Evolutionary conservation across 1,140 invertebrate species (phyloP), one percentile per base, ranked within the genome.

Genomic region (Brachystomella parvula): DNA sequence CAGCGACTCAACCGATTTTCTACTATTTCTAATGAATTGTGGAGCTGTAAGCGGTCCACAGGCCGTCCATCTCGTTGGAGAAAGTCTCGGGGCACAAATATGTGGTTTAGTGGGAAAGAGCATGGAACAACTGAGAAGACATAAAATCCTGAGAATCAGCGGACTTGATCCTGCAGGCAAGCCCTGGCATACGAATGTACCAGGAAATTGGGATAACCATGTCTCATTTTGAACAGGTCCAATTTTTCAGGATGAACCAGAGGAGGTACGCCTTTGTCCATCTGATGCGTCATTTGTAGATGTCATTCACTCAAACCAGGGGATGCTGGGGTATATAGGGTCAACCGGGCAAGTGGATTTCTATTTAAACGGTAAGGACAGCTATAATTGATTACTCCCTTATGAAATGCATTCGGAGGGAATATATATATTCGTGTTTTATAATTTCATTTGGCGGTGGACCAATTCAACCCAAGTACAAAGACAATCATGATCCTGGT

Each of bases 61-160:
- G 26, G 83, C 88, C 66, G 84, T 90, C 3, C 89, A 92, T 75
- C 81, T 90, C 47, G 89, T 90, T 53, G 89, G 89, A 0, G 89
- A 92, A 76, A 90, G 88, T 72, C 78, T 93, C 53, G 89, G 90
- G 0, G 87, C 89, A 0, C 89, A 92, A 74, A 89, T 88, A 0
- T 87, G 88, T 1, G 89, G 88, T 30, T 92, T 92, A 72, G 88
- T 87, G 0, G 89, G 88, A 0, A 84, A 89, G 79, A 81, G 82
- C 74, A 81, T 89, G 29, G 21, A 49, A 15, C 15, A 58, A 2
- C n/a, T 19, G 2, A 58, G 6, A 2, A 26, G 53, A 65, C 76
- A 79, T 15, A 81, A 84, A 71, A 79, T 92, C 21, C 88, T 88
- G 26, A 81, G 89, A 61, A 91, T 91, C 56, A 90, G 88, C 3